Evolutionary conservation across 1,140 invertebrate genomes (phyloP).

Genomic region (Hestina assimilis): DNA sequence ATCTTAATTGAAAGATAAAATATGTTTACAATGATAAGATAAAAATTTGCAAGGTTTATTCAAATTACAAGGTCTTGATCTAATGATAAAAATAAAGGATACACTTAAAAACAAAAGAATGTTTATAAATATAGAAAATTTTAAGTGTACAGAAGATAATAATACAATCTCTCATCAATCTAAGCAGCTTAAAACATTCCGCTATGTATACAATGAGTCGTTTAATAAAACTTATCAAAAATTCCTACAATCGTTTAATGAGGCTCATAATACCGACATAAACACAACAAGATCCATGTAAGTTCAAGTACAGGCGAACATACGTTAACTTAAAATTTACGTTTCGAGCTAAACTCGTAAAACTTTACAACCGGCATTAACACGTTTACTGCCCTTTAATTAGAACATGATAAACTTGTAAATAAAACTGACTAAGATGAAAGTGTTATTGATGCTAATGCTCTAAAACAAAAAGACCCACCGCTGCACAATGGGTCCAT

Average conservation of each 20-base stretch:
- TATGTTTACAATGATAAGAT: constrained; percentile 29
- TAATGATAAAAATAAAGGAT: not conserved
- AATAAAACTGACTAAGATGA: constrained; percentile 56
- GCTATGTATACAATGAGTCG: constrained; percentile 1
- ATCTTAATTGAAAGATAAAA: constrained; percentile 25
- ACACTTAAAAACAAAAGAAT: not conserved
- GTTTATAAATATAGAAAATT: not conserved
- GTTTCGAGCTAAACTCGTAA: constrained; percentile 62
- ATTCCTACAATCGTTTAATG: constrained; percentile 35
- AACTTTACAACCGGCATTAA: constrained; percentile 53
- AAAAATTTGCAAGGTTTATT: constrained; percentile 30
- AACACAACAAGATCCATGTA: constrained; percentile 40
- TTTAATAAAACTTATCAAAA: constrained; percentile 28
- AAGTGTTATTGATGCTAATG: constrained; percentile 50
- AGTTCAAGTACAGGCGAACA: constrained; percentile 50
- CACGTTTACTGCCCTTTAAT: constrained; percentile 60
- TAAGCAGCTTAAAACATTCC: not conserved
- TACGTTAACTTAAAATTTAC: constrained; percentile 57
- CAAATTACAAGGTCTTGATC: constrained; percentile 24
- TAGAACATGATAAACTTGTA: constrained; percentile 64
- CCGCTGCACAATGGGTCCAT: constrained; percentile 58
- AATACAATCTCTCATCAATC: not conserved
- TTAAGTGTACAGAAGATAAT: not conserved
- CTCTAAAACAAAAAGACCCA: constrained; percentile 55
- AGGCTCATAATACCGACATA: constrained; percentile 37